phyloP scores from a whole-genome alignment of 2,888 invertebrate genomes.

The Phorcus lineatus region DNA sequence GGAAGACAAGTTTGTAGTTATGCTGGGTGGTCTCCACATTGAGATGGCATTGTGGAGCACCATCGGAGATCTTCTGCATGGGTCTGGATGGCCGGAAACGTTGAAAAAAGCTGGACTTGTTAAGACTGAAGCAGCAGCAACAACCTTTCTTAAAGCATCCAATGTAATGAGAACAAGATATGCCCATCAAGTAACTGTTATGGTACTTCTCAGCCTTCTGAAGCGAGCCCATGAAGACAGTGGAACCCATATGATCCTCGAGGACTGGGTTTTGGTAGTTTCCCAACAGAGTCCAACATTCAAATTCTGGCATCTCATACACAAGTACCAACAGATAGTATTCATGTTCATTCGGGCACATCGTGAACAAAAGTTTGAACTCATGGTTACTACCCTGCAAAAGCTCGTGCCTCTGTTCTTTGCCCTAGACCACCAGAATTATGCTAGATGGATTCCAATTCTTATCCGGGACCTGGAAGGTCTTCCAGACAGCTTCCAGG shows the following conservation, averaged over 20 bases:
- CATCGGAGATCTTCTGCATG: conserved; percentile 34
- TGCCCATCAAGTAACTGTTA: conserved; percentile 29
- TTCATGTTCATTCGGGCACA: conserved; percentile 33
- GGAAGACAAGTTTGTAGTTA: no score
- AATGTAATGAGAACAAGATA: conserved; percentile 38
- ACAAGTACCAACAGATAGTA: conserved; percentile 30
- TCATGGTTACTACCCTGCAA: conserved; percentile 16
- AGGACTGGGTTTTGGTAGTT: conserved; percentile 10
- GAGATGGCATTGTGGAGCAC: conserved; percentile 35
- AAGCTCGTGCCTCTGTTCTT: conserved; percentile 16
- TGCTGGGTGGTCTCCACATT: no score
- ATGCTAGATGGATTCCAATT: not conserved
- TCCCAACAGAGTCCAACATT: conserved; percentile 29
- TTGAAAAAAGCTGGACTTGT: conserved; percentile 32
- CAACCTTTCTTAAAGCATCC: conserved; percentile 34
- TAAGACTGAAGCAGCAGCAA: conserved; percentile 39
- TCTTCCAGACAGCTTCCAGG: conserved; percentile 9
- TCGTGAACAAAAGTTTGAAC: conserved; percentile 28
- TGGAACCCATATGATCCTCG: not conserved
- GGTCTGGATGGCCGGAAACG: conserved; percentile 39
- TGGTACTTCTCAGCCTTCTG: conserved; percentile 31
- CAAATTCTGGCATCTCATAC: conserved; percentile 33
- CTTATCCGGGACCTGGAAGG: conserved; percentile 17
- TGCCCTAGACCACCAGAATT: conserved; percentile 13
- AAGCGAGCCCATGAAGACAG: conserved; percentile 22